Evolutionary conservation across 2,888 invertebrate species (phyloP).

Genomic region (Acanthosepion esculentum): DNA sequence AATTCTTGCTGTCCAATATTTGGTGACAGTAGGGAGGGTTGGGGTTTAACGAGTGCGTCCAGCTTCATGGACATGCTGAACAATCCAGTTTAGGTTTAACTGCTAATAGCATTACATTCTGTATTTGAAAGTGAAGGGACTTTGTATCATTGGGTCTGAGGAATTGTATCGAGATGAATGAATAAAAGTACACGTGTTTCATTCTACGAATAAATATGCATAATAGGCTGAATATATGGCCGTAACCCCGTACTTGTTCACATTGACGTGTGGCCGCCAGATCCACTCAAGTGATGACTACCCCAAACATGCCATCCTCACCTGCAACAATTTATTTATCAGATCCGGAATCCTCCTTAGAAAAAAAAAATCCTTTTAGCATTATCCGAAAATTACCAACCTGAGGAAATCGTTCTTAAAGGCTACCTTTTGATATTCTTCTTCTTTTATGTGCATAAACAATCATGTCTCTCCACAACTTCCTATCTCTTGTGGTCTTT

Average conservation of each 20-base stretch:
- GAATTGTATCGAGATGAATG: not conserved
- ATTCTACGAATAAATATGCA: not conserved
- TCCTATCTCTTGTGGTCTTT: too few species aligned
- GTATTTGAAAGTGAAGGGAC: not conserved
- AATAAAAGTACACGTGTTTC: not conserved
- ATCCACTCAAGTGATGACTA: not conserved
- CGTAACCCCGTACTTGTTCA: not conserved
- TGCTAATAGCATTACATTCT: slow-evolving; percentile 18
- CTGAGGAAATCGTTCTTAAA: too few species aligned
- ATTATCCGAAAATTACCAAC: too few species aligned
- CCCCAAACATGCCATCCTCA: not conserved
- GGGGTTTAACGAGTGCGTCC: not conserved
- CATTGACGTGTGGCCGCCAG: not conserved
- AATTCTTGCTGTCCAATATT: not conserved
- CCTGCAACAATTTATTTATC: not conserved
- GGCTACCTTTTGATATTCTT: too few species aligned
- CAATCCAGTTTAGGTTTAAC: not conserved
- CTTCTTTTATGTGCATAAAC: too few species aligned
- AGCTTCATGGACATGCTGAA: not conserved
- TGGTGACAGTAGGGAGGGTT: not conserved
- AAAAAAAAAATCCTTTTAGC: too few species aligned
- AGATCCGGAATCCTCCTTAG: not conserved
- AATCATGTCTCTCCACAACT: too few species aligned
- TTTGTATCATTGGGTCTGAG: not conserved
- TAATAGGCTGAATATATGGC: not conserved